These are phyloP conservation scores for Bruchidius siliquastri DNA, from an alignment of 2,888 invertebrate genomes.

Conservation along the genomic window DNA sequence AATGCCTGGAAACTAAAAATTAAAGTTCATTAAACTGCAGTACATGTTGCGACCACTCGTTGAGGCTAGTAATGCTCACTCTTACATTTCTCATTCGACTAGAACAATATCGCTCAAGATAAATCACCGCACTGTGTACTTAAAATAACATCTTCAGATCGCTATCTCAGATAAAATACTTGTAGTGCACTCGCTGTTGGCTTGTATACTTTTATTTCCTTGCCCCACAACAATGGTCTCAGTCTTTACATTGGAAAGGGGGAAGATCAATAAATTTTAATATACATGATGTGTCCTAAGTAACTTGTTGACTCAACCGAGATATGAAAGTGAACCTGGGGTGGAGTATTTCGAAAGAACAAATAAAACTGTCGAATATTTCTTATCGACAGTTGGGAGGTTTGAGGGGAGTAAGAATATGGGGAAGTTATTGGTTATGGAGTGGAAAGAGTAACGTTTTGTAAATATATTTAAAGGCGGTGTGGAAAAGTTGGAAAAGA, in stretches of 20 bases:
- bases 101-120: neutral
- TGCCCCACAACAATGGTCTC: neutral
- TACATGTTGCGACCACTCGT: neutral
- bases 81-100: neutral
- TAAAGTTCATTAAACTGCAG: neutral
- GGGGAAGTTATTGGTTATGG: too few relatives aligned
- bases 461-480: too few relatives aligned
- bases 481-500: too few relatives aligned
- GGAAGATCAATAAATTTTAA: constrained; percentile 25
- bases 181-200: neutral
- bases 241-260: constrained; percentile 4
- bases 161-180: neutral
- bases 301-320: constrained; percentile 24
- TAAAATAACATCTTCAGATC: neutral
- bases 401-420: too few relatives aligned
- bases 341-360: neutral
- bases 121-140: neutral
- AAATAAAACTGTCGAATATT: neutral
- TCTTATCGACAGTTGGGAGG: too few relatives aligned
- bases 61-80: neutral
- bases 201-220: neutral
- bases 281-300: constrained; percentile 25
- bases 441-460: too few relatives aligned
- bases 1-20: too few relatives aligned
- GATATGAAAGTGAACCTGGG: constrained; percentile 18